Base-by-base conservation (phyloP, 2,888 invertebrate genomes). In the Drosophila differens region DNA sequence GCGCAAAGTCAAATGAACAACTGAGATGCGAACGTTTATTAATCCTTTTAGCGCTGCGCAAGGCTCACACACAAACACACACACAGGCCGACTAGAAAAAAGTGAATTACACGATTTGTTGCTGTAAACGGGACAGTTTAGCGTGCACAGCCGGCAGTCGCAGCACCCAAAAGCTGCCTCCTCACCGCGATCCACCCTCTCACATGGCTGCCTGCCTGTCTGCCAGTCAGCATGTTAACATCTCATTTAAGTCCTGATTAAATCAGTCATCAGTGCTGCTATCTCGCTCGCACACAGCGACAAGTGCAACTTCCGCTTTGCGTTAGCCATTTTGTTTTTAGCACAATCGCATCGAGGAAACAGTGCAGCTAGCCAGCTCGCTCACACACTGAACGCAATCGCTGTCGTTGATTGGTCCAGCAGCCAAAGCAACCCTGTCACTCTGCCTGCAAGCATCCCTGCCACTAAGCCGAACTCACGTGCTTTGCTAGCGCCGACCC, bases 241-340 rank as follows among this genome's bases (percentile, higher is more conserved):
- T 80, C 79, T 78, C 81, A 84, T 87, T 91, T 91, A 91, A 91
- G 89, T 83, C 78, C 76, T 90, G 88, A 91, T 91, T 91, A 83
- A 89, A 90, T 90, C 77, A 73, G 47, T 53, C 35, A 49, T n/a
- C 64, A 35, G 35, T 59, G 37, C 3, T 62, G 67, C 70, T 79
- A n/a, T 86, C 88, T 73, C 74, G 62, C 77, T 83, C 55, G 67
- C 86, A 55, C 79, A 64, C 65, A 69, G 47, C 68, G 66, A 71
- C 54, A 77, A 81, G 81, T 81, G 67, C 69, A 68, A 79, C 78
- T 81, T 82, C 81, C 85, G 84, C 28, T 65, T 28, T 44, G 57
- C 91, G 91, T 92, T 92, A 92, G 92, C 92, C 92, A 92, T 92
- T 92, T 92, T 92, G 91, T 92, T 90, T 86, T 78, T 59, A 30